Conservation (phyloP, 2,113 vertebrate genomes). For the Podiceps cristatus region DNA sequence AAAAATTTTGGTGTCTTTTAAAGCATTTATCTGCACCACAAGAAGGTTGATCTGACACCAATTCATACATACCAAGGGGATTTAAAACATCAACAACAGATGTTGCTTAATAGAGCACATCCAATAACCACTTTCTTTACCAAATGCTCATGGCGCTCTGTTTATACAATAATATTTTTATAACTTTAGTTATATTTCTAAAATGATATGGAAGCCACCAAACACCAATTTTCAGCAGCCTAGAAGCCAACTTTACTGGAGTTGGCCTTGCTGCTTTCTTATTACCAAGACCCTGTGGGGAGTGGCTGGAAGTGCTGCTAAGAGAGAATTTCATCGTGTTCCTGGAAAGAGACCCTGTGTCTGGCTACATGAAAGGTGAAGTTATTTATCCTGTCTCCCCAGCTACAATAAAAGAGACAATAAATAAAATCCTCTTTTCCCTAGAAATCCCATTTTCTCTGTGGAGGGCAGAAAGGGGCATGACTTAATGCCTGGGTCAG, state of each 20-base stretch:
- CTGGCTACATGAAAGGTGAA: not conserved
- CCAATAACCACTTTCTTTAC: not conserved
- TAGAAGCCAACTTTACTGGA: not conserved
- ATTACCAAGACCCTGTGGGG: not conserved
- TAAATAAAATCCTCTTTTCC: not conserved
- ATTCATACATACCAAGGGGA: not conserved
- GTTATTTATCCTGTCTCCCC: not conserved
- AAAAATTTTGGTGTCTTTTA: not conserved
- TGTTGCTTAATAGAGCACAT: not conserved
- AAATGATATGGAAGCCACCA: not conserved
- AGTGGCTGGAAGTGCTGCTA: not conserved
- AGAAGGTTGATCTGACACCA: not conserved
- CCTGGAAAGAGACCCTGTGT: not conserved
- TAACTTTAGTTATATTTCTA: not conserved
- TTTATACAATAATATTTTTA: not conserved
- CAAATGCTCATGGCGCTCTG: not conserved
- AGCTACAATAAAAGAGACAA: not conserved
- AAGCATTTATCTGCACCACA: not conserved
- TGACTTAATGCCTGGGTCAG: fast-evolving
- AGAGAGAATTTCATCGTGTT: not conserved
- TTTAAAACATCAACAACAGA: not conserved
- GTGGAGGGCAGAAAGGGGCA: not conserved
- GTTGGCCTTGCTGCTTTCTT: not conserved
- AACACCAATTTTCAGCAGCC: not conserved
- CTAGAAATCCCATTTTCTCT: not conserved